phyloP scores from a whole-genome alignment of 2,113 vertebrate genomes.

The Microcebus griseorufus region DNA sequence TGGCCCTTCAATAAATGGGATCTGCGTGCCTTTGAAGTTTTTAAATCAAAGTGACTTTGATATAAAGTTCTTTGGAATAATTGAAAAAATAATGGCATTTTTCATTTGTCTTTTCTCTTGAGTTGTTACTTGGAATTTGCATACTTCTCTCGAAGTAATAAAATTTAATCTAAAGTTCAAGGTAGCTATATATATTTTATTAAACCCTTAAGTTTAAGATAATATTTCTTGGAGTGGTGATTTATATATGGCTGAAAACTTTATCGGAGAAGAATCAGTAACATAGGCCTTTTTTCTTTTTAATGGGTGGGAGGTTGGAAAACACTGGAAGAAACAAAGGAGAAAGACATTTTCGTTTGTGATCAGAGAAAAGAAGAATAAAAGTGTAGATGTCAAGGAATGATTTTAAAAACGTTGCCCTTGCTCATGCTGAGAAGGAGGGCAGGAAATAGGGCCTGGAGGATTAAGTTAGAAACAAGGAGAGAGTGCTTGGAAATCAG shows the following conservation, averaged over 20 bases:
- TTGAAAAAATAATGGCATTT: conserved; percentile 50
- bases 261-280: background rate
- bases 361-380: conserved; percentile 34
- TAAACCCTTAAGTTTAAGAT: conserved; percentile 48
- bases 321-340: conserved; percentile 6
- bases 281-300: background rate
- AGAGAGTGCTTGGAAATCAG: background rate
- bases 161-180: conserved; percentile 70
- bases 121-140: conserved; percentile 68
- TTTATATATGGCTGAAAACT: conserved; percentile 20
- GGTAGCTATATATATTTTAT: conserved; percentile 56
- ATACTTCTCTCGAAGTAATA: conserved; percentile 56
- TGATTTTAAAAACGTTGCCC: background rate
- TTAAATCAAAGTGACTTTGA: conserved; percentile 76
- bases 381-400: background rate
- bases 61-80: conserved; percentile 67
- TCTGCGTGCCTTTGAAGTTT: conserved; percentile 69
- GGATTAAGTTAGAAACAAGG: background rate
- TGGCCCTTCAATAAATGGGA: conserved; percentile 16
- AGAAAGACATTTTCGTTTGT: conserved; percentile 39
- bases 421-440: background rate
- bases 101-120: conserved; percentile 69
- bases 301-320: background rate
- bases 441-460: background rate
- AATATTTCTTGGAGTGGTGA: background rate